Conservation (phyloP, 1,140 invertebrate species). For the Nilaparvata lugens region DNA sequence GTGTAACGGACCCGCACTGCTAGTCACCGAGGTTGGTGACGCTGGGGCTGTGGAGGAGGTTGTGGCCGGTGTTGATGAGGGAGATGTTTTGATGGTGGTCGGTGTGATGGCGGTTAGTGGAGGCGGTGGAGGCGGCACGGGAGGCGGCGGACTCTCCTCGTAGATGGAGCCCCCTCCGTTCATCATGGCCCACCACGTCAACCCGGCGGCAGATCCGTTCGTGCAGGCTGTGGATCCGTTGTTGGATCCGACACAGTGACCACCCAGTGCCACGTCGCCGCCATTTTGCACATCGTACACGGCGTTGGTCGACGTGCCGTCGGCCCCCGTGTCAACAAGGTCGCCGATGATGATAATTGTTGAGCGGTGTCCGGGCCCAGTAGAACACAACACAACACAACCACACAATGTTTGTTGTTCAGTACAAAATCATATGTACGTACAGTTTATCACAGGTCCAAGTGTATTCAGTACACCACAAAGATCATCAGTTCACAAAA, state of each 20-base stretch:
- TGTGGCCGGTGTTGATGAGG: constrained; percentile 38
- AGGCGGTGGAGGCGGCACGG: constrained; percentile 40
- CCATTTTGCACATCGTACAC: constrained; percentile 67
- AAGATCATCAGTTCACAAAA: too few species aligned
- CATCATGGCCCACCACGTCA: constrained; percentile 74
- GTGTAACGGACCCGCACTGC: constrained; percentile 60
- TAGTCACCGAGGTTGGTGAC: constrained; percentile 54
- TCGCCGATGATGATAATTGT: constrained; percentile 61
- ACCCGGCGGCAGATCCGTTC: constrained; percentile 57
- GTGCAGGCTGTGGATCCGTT: constrained; percentile 41
- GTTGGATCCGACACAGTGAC: too few species aligned
- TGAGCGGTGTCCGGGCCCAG: constrained; percentile 26
- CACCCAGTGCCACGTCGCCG: constrained; percentile 51
- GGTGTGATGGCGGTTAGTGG: constrained; percentile 37
- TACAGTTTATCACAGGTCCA: constrained; percentile 6
- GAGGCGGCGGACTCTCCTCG: constrained; percentile 55
- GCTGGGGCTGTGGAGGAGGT: constrained; percentile 53
- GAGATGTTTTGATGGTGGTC: constrained; percentile 34
- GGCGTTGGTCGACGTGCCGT: constrained; percentile 52
- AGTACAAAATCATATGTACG: not conserved
- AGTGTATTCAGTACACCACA: not conserved
- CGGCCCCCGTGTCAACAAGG: constrained; percentile 62
- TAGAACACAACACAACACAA: constrained; percentile 9
- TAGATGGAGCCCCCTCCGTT: constrained; percentile 52
- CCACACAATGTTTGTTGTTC: not conserved